phyloP scores from a whole-genome alignment of 1,140 invertebrate genomes.

The Drosophila tani region DNA sequence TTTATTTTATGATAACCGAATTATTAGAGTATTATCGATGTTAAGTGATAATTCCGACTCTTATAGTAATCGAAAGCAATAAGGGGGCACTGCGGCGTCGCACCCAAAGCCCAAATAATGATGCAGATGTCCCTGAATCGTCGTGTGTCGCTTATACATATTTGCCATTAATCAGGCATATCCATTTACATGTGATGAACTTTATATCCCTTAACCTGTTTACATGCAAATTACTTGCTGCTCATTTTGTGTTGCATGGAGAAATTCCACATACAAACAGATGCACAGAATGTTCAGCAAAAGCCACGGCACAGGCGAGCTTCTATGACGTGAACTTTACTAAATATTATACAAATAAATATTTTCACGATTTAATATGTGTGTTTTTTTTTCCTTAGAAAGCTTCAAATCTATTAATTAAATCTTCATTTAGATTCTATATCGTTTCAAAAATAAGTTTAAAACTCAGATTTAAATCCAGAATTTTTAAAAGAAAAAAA shows the following conservation, averaged over 20 bases:
- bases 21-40: background rate
- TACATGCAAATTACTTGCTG: conserved; percentile 62
- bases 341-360: too few species aligned
- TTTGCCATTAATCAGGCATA: conserved; percentile 55
- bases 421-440: background rate
- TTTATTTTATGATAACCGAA: too few species aligned
- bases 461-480: background rate
- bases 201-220: conserved; percentile 63
- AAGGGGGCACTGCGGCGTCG: background rate
- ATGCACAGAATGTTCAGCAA: conserved; percentile 6
- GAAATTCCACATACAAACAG: conserved; percentile 20
- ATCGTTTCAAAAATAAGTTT: background rate
- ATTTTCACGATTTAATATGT: background rate
- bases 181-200: conserved; percentile 54
- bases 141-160: conserved; percentile 27
- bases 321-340: background rate
- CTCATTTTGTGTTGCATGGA: conserved; percentile 47
- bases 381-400: too few species aligned
- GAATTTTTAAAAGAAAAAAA: too few species aligned
- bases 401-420: too few species aligned
- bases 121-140: conserved; percentile 11
- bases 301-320: conserved; percentile 1
- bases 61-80: background rate
- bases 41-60: background rate
- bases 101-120: background rate